Percentiles rank a stretch among this genome's conserved stretches.
phyloP scores from a whole-genome alignment of 2,797 vertebrate species.

The Liasis olivaceus region DNA sequence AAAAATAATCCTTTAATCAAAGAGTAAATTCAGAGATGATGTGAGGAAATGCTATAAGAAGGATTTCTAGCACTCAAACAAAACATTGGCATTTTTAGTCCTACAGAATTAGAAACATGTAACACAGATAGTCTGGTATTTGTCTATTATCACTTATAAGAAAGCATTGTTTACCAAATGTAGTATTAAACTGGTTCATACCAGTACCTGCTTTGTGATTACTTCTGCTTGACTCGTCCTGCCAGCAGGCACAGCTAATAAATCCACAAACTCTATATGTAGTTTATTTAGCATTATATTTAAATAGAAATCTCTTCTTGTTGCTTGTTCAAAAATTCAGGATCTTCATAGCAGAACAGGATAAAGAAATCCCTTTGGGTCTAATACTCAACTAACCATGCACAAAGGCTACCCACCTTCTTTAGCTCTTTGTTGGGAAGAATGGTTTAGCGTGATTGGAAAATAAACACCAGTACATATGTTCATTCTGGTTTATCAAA shows the following conservation, averaged over 20 bases:
- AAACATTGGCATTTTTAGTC: neutral
- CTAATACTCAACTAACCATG: neutral
- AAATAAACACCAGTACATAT: neutral
- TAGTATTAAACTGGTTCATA: neutral
- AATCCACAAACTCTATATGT: neutral
- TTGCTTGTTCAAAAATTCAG: neutral
- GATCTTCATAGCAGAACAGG: neutral
- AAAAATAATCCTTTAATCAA: fast-evolving
- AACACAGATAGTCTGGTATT: neutral
- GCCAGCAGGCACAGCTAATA: neutral
- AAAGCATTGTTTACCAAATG: neutral
- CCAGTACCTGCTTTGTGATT: neutral
- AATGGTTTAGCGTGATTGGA: neutral
- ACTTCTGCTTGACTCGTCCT: neutral
- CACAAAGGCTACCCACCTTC: neutral
- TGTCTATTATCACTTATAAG: neutral
- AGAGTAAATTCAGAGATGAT: neutral
- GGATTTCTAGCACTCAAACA: neutral
- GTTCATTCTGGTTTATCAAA: neutral
- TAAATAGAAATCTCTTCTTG: neutral
- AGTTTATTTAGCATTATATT: neutral
- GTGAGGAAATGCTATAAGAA: neutral
- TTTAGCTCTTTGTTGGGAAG: neutral
- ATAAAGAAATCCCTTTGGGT: neutral
- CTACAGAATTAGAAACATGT: neutral